Conservation (phyloP, 2,797 vertebrate genomes). For the Tympanoctomys barrerae region DNA sequence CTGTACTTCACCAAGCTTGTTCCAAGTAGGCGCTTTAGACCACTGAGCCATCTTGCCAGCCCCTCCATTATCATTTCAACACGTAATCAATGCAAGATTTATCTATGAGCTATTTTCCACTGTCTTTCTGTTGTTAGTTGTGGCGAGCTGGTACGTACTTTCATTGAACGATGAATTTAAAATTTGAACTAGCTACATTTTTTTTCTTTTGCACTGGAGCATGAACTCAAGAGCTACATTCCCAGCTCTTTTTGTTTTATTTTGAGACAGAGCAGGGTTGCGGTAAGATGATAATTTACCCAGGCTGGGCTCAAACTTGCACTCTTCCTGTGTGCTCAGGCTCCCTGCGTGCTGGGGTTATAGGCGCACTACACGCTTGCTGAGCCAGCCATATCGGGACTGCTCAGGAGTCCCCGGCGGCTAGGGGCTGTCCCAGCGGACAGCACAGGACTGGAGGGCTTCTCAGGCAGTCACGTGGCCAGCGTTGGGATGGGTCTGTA, state of each 20-base stretch:
- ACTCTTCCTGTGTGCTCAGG: background rate
- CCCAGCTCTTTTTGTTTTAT: background rate
- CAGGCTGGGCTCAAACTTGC: background rate
- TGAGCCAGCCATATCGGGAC: background rate
- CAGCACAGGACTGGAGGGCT: background rate
- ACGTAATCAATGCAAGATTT: background rate
- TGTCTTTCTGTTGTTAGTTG: background rate
- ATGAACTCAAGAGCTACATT: background rate
- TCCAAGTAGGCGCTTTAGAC: too few species aligned
- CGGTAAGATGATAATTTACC: background rate
- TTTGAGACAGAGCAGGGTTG: background rate
- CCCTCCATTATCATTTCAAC: background rate
- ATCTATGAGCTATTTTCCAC: background rate
- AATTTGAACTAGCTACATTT: background rate
- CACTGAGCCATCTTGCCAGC: too few species aligned
- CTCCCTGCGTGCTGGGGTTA: background rate
- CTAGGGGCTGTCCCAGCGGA: fast-evolving
- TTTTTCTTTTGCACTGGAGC: background rate
- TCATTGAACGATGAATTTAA: background rate
- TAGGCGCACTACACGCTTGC: background rate
- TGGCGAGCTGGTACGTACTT: background rate
- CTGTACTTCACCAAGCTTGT: too few species aligned
- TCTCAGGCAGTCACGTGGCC: background rate
- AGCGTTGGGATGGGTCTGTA: background rate
- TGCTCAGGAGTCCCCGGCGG: fast-evolving